phyloP scores from a whole-genome alignment of 2,797 vertebrate genomes.

The Molossus molossus region DNA sequence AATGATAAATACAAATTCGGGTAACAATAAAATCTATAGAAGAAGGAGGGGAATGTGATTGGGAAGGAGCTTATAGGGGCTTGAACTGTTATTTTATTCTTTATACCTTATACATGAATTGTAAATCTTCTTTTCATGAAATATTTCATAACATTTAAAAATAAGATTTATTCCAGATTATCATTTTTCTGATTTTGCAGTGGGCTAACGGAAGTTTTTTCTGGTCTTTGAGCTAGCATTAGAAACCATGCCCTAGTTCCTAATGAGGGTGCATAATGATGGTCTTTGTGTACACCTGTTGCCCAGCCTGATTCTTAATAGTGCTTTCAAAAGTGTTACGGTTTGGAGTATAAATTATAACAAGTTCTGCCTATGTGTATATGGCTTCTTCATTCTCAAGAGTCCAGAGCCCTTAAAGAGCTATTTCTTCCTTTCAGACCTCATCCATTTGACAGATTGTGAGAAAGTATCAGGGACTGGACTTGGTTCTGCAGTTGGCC shows the following conservation, averaged over 20 bases:
- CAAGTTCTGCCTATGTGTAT: background rate
- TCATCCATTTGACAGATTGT: background rate
- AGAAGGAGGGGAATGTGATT: background rate
- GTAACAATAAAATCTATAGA: background rate
- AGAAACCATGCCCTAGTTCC: background rate
- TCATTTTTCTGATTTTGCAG: conserved; percentile 13
- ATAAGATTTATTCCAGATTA: background rate
- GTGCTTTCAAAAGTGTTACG: background rate
- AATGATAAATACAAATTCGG: background rate
- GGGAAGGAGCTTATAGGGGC: background rate
- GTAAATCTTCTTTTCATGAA: background rate
- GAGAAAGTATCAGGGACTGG: too few species aligned
- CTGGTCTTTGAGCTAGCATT: background rate
- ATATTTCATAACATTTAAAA: conserved; percentile 12
- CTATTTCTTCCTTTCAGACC: background rate
- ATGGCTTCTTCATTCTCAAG: background rate
- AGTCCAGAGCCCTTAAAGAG: background rate
- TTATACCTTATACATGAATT: background rate
- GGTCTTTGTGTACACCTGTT: background rate
- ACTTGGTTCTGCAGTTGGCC: background rate
- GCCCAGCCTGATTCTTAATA: background rate
- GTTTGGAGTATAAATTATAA: background rate
- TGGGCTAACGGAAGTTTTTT: background rate
- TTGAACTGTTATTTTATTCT: conserved; percentile 24
- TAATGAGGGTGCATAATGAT: background rate